Evolutionary conservation across 2,888 invertebrate species (phyloP).

Genomic region (Argyresthia goedartella): DNA sequence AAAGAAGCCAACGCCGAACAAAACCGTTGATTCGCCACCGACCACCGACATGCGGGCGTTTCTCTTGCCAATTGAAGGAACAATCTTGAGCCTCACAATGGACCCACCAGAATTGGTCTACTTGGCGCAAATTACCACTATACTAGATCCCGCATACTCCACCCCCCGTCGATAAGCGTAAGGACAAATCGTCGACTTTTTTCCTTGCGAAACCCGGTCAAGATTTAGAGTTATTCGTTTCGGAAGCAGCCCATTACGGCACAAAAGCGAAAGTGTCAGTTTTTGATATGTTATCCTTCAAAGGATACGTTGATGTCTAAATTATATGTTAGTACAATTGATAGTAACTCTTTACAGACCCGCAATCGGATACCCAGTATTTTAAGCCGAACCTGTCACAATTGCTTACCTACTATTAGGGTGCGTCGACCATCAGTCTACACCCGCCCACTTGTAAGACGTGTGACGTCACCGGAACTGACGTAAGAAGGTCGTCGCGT

Average conservation of each 20-base stretch:
- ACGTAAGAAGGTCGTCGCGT: slow-evolving; percentile 47
- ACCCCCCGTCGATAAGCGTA: neutral
- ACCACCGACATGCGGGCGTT: slow-evolving; percentile 43
- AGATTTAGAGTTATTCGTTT: neutral
- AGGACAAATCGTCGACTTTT: neutral
- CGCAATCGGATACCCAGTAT: slow-evolving; percentile 23
- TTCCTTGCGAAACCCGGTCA: neutral
- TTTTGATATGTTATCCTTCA: neutral
- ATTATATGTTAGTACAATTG: slow-evolving; percentile 30
- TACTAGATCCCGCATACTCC: slow-evolving; percentile 46
- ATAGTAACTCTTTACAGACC: slow-evolving; percentile 42
- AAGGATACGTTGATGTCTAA: slow-evolving; percentile 17
- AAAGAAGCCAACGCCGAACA: too few relatives aligned
- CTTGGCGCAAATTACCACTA: slow-evolving; percentile 64
- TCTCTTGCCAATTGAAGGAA: slow-evolving; percentile 38
- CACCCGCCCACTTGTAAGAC: slow-evolving; percentile 50
- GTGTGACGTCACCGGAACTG: slow-evolving; percentile 55
- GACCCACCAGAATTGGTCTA: slow-evolving; percentile 47
- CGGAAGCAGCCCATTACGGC: neutral
- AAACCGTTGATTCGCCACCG: neutral
- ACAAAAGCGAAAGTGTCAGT: neutral
- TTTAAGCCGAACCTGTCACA: slow-evolving; percentile 41
- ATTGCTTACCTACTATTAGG: slow-evolving; percentile 32
- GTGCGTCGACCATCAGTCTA: slow-evolving; percentile 40
- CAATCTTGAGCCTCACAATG: slow-evolving; percentile 50